Conservation (phyloP, 2,888 invertebrate species). For the Enchytraeus crypticus region DNA sequence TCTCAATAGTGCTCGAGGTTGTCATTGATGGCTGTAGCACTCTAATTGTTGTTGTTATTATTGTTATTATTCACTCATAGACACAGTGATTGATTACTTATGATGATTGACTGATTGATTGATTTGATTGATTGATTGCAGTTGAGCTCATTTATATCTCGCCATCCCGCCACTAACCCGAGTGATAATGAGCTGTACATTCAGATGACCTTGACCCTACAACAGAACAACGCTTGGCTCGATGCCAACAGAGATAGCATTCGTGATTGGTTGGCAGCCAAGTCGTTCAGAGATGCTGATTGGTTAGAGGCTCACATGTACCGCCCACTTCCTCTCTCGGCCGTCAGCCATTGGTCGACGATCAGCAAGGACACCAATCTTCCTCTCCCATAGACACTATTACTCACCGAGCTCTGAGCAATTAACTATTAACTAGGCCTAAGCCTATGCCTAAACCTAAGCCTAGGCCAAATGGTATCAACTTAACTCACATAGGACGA, state of each 20-base stretch:
- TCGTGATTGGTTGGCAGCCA: neutral
- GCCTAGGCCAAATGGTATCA: no score
- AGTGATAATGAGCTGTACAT: neutral
- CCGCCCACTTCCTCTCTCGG: neutral
- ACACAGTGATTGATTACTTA: no score
- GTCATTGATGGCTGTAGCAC: neutral
- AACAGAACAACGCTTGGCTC: constrained; percentile 2
- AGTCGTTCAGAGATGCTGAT: neutral
- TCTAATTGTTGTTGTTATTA: no score
- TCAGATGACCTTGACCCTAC: neutral
- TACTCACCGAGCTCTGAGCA: no score
- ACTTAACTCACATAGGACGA: no score
- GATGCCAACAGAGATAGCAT: neutral
- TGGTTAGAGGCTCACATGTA: neutral
- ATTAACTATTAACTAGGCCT: no score
- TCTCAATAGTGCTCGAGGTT: neutral
- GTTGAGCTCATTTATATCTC: neutral
- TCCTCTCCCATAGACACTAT: no score
- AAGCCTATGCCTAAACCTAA: no score
- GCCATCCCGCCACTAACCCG: neutral
- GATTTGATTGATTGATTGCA: neutral
- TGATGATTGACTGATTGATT: no score
- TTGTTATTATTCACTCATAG: no score
- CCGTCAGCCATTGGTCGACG: neutral
- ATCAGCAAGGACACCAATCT: neutral